Evolutionary conservation across 2,888 invertebrate genomes (phyloP).

Genomic region (Synanthedon formicaeformis): DNA sequence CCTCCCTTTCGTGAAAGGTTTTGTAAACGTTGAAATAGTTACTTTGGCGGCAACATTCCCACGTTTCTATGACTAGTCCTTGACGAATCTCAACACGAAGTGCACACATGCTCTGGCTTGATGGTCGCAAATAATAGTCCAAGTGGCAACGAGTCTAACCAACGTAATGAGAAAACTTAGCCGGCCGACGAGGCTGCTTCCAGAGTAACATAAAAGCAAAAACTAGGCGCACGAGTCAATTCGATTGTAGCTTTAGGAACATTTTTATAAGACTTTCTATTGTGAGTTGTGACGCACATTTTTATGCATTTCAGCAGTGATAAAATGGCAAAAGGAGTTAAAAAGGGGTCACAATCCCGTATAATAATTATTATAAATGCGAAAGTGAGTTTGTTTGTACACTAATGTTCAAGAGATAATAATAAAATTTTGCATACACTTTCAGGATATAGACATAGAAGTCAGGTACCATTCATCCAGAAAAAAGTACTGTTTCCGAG

Average conservation of each 20-base stretch:
- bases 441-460: no score
- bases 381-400: no score
- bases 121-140: constrained; percentile 37
- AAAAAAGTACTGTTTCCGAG: no score
- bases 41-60: constrained; percentile 1
- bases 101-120: constrained; percentile 37
- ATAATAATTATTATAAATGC: no score
- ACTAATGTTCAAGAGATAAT: no score
- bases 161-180: constrained; percentile 66
- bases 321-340: no score
- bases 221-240: constrained; percentile 22
- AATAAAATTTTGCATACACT: no score
- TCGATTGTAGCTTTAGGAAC: constrained; percentile 24
- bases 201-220: constrained; percentile 10
- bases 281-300: no score
- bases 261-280: background rate
- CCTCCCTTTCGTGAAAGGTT: background rate
- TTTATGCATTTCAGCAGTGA: no score
- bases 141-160: constrained; percentile 41
- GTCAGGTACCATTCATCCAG: no score
- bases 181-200: constrained; percentile 30
- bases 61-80: constrained; percentile 1
- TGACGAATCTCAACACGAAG: constrained; percentile 9
- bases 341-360: no score
- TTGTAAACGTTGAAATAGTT: constrained; percentile 34